phyloP scores from a whole-genome alignment of 35 echinoderm and acorn worm genomes.

The Strongylocentrotus purpuratus region DNA sequence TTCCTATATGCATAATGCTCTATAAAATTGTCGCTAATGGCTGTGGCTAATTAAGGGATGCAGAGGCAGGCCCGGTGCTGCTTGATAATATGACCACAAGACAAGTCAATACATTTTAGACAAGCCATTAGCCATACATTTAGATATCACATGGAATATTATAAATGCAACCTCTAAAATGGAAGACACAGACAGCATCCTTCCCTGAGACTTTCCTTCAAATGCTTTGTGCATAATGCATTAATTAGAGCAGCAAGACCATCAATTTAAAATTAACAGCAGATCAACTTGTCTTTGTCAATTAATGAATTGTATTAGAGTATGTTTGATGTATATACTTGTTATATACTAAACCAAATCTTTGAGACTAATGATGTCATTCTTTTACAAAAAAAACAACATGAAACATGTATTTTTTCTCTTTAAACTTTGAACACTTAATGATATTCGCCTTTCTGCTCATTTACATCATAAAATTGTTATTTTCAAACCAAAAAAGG shows the following conservation, averaged over 20 bases:
- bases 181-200: neutral
- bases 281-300: neutral
- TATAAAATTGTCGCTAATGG: neutral
- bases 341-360: too few species aligned
- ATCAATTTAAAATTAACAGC: neutral
- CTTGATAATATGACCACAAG: neutral
- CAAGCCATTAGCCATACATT: neutral
- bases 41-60: neutral
- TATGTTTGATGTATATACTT: neutral
- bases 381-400: too few species aligned
- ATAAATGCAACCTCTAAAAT: neutral
- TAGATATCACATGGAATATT: neutral
- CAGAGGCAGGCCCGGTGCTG: neutral
- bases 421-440: too few species aligned
- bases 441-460: too few species aligned
- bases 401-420: too few species aligned
- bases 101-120: neutral
- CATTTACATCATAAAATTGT: too few species aligned
- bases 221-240: neutral
- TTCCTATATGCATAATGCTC: neutral
- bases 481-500: too few species aligned
- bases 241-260: neutral
- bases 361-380: too few species aligned
- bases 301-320: neutral
- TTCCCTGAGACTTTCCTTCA: neutral